These are phyloP conservation scores for Porites cylindrica DNA, from an alignment of 92 coral and sea anemone species.

Conservation along the genomic window DNA sequence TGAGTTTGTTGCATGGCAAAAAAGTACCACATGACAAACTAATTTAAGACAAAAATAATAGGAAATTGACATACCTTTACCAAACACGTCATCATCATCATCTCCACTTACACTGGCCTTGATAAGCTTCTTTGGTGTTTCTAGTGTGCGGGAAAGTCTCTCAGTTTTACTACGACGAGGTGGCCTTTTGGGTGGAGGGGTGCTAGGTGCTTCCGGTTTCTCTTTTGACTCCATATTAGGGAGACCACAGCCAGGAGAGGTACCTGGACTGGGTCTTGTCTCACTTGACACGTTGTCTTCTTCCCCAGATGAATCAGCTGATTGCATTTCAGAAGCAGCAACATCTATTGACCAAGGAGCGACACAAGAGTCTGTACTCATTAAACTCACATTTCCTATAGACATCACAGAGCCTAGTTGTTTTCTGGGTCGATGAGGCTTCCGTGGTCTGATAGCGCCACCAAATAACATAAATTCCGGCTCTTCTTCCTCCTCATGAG, in stretches of 20 bases:
- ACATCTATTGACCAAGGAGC: slow-evolving; percentile 86
- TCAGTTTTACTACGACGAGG: slow-evolving; percentile 85
- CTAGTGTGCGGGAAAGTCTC: slow-evolving; percentile 79
- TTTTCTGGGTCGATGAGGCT: slow-evolving; percentile 34
- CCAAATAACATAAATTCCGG: slow-evolving; percentile 41
- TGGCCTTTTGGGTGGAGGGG: slow-evolving; percentile 76
- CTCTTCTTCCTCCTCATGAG: slow-evolving; percentile 27
- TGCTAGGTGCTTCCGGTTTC: slow-evolving; percentile 31
- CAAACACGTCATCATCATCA: slow-evolving; percentile 89
- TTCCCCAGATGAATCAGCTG: slow-evolving; percentile 87
- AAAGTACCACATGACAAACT: not conserved
- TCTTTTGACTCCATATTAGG: slow-evolving; percentile 8
- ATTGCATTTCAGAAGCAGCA: slow-evolving; percentile 81
- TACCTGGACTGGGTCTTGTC: slow-evolving; percentile 34
- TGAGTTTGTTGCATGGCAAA: not conserved
- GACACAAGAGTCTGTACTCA: slow-evolving; percentile 85
- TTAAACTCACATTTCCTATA: slow-evolving; percentile 63
- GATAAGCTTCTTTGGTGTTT: slow-evolving; percentile 57
- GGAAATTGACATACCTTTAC: slow-evolving; percentile 62
- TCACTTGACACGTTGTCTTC: slow-evolving; percentile 59
- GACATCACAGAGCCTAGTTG: slow-evolving; percentile 75
- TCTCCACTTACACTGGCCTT: slow-evolving; percentile 44
- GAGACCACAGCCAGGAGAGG: slow-evolving; percentile 16
- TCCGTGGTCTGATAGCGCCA: slow-evolving; percentile 43
- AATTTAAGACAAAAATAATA: too few species aligned